Evolutionary conservation across 2,797 vertebrate species (phyloP).

Genomic region (Pterois miles): DNA sequence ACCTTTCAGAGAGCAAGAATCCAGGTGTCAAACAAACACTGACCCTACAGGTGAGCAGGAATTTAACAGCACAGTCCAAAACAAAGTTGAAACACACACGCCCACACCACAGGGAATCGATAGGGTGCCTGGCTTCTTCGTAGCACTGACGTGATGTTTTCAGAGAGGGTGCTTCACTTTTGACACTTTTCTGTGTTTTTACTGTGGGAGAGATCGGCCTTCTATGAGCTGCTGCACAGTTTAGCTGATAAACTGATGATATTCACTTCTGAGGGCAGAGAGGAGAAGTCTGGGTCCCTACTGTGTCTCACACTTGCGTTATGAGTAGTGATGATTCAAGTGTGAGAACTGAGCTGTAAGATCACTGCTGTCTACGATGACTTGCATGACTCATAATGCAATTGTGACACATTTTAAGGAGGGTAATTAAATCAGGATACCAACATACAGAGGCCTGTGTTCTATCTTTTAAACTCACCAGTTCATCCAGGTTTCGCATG

Average conservation of each 20-base stretch:
- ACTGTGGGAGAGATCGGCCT: conserved; percentile 4
- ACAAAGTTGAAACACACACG: conserved; percentile 3
- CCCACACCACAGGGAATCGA: neutral
- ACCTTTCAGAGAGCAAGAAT: conserved; percentile 34
- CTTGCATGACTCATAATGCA: neutral
- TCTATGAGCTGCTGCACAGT: conserved; percentile 1
- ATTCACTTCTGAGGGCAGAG: conserved; percentile 11
- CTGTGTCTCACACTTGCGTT: neutral
- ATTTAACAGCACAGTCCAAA: conserved; percentile 21
- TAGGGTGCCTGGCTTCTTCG: neutral
- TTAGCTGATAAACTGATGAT: conserved; percentile 4
- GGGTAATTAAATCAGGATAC: neutral
- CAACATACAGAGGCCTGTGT: neutral
- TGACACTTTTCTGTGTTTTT: conserved; percentile 39
- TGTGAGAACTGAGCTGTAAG: neutral
- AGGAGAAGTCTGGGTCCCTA: neutral
- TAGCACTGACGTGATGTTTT: conserved; percentile 50
- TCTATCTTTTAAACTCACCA: conserved; percentile 86
- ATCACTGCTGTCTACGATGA: neutral
- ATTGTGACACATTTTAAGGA: neutral
- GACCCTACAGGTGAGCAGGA: conserved; percentile 37
- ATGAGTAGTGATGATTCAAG: neutral
- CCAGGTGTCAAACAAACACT: conserved; percentile 10
- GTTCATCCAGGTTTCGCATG: conserved; percentile 93
- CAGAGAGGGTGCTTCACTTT: conserved; percentile 40